Percentiles rank a stretch among this genome's conserved stretches.
Evolutionary conservation across 2,797 vertebrate species (phyloP).

Genomic region (Chaetodon trifasciatus): DNA sequence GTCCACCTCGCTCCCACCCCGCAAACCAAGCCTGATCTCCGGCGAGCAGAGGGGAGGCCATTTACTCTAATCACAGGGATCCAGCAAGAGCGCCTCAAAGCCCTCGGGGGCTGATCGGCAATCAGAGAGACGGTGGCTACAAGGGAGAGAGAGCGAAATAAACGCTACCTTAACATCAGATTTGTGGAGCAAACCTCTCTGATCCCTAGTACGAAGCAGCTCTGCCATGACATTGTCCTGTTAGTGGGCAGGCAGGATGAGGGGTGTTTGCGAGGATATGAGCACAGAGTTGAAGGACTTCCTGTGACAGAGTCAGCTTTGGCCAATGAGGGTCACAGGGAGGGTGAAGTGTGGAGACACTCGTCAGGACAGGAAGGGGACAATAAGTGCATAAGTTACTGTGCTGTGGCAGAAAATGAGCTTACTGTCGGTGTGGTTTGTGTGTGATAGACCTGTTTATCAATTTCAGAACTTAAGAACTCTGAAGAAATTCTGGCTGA

Average conservation of each 20-base stretch:
- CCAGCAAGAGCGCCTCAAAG: slow-evolving; percentile 74
- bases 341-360: slow-evolving; percentile 19
- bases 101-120: slow-evolving; percentile 78
- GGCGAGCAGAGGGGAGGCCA: slow-evolving; percentile 62
- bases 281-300: slow-evolving; percentile 46
- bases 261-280: slow-evolving; percentile 17
- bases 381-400: neutral
- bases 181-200: slow-evolving; percentile 61
- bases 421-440: neutral
- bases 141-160: slow-evolving; percentile 61
- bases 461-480: neutral
- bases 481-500: neutral
- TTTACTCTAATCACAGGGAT: slow-evolving; percentile 86
- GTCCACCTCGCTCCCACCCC: slow-evolving; percentile 48
- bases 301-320: slow-evolving; percentile 50
- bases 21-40: slow-evolving; percentile 61
- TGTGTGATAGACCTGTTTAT: neutral
- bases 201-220: slow-evolving; percentile 54
- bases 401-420: neutral
- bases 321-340: slow-evolving; percentile 12
- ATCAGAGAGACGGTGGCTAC: slow-evolving; percentile 75
- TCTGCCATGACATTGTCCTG: slow-evolving; percentile 52
- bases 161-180: slow-evolving; percentile 75
- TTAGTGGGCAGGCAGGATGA: slow-evolving; percentile 33
- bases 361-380: slow-evolving; percentile 16